Base-by-base conservation (phyloP, 2,113 vertebrate species). In the Tragelaphus strepsiceros region DNA sequence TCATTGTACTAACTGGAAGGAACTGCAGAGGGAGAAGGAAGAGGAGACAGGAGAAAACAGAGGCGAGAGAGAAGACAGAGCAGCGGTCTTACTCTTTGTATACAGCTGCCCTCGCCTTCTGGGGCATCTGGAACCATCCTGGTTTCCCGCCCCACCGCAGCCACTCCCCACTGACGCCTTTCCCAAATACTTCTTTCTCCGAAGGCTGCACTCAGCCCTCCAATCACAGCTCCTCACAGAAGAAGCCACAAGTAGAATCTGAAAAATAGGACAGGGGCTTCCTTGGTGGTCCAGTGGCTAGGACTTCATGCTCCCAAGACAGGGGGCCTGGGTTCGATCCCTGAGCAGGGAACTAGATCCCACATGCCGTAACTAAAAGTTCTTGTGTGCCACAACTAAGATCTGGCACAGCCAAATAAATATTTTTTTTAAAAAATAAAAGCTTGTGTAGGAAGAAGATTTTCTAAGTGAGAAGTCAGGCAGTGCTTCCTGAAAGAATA, bases 71-170 rank as follows among this genome's bases (percentile, higher is more conserved):
- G 22, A 30, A 28, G 32, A 1, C 15, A 8, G 53, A 22, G 22
- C 4, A 71, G 26, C 4, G 11, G 43, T 11, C 51, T 51, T 59
- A 1, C 62, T 89, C 26, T 32, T 32, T 5, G 0, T 80, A 35
- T 92, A 46, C 51, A 92, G 19, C 28, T 22, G 32, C 87, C 26
- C 7, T 87, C 2, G 0, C 21, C 24, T 61, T 80, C n/a, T 24
- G 24, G 78, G 64, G 54, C 77, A 43, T 24, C 90, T 54, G 59
- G 19, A 67, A 22, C n/a, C 81, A 15, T 46, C 32, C 43, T 43
- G 67, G 11, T 13, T 8, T 30, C 17, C 81, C 2, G 0, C 43
- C 43, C 43, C 43, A 49, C 32, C 26, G 2, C 2, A 4, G n/a
- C n/a, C 17, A 2, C 17, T 43, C 16, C 32, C 67, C 16, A 30